These are phyloP conservation scores for Natator depressus DNA, from an alignment of 2,113 vertebrate genomes.

Conservation along the genomic window DNA sequence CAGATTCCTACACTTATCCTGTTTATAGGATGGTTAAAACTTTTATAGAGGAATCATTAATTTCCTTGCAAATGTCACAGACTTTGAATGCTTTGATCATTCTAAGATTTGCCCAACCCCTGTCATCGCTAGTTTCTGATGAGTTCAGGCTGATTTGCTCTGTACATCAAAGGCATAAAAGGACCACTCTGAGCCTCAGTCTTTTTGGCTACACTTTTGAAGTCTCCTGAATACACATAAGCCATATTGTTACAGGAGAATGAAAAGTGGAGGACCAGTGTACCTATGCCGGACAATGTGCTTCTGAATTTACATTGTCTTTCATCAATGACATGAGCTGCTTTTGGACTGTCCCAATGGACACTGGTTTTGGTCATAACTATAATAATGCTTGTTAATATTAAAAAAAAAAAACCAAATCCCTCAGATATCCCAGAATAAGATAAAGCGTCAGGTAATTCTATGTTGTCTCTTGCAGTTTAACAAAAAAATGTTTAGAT, in stretches of 20 bases:
- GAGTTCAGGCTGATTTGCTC: slow-evolving; percentile 82
- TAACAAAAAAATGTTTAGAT: neutral
- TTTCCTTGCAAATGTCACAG: slow-evolving; percentile 81
- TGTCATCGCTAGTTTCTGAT: slow-evolving; percentile 80
- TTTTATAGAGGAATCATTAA: slow-evolving; percentile 78
- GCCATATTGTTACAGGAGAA: slow-evolving; percentile 49
- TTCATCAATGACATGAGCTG: slow-evolving; percentile 41
- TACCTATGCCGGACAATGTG: slow-evolving; percentile 45
- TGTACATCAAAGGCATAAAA: slow-evolving; percentile 83
- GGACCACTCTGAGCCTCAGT: slow-evolving; percentile 65
- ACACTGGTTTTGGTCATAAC: neutral
- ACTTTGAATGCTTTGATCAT: slow-evolving; percentile 81
- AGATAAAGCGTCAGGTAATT: neutral
- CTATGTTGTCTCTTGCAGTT: neutral
- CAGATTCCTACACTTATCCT: slow-evolving; percentile 72
- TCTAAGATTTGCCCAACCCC: slow-evolving; percentile 78
- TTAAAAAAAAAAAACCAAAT: too few species aligned
- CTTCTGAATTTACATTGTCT: slow-evolving; percentile 6
- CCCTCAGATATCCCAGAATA: neutral
- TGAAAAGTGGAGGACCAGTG: slow-evolving; percentile 32
- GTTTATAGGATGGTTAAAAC: slow-evolving; percentile 75
- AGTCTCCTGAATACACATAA: slow-evolving; percentile 77
- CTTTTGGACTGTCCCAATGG: neutral
- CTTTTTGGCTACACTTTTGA: slow-evolving; percentile 75
- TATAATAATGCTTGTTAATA: neutral